A percentile compares a stretch with the other conserved stretches of the same genome.
Conservation (phyloP, 1,140 invertebrate species). For the Arion vulgaris region DNA sequence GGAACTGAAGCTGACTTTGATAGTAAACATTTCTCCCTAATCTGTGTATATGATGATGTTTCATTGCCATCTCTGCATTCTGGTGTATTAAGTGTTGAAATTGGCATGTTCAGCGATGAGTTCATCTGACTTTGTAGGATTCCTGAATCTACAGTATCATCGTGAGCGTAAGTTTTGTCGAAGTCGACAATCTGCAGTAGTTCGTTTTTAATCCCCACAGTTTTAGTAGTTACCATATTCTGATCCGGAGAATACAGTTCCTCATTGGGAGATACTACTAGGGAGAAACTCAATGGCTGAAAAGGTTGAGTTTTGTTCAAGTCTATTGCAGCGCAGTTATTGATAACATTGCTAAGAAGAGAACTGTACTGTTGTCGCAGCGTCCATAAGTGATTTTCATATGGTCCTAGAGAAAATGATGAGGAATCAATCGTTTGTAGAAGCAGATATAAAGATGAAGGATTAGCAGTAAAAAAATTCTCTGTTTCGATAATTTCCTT, state of each 20-base stretch:
- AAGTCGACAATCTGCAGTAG: neutral
- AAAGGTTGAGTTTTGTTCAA: neutral
- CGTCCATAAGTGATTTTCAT: slow-evolving; percentile 74
- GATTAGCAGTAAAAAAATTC: slow-evolving; percentile 66
- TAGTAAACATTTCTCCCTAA: neutral
- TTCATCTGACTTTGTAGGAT: neutral
- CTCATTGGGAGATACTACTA: neutral
- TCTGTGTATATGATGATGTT: neutral
- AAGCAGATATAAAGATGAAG: slow-evolving; percentile 74
- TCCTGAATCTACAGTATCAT: neutral
- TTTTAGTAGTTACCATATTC: neutral
- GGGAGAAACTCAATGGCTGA: slow-evolving; percentile 23
- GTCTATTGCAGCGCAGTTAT: slow-evolving; percentile 42
- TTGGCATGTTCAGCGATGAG: neutral
- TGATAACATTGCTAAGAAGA: slow-evolving; percentile 56
- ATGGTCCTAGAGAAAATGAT: slow-evolving; percentile 75
- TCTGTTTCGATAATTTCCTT: slow-evolving; percentile 65
- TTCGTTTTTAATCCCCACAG: neutral
- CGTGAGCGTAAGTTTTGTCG: neutral
- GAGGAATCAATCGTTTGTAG: slow-evolving; percentile 77
- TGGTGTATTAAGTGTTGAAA: neutral
- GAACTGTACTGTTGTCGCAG: slow-evolving; percentile 73
- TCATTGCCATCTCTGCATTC: neutral
- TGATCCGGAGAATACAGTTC: slow-evolving; percentile 27
- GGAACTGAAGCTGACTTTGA: neutral